Conservation (phyloP, 2,113 vertebrate genomes). For the Centropus bengalensis region DNA sequence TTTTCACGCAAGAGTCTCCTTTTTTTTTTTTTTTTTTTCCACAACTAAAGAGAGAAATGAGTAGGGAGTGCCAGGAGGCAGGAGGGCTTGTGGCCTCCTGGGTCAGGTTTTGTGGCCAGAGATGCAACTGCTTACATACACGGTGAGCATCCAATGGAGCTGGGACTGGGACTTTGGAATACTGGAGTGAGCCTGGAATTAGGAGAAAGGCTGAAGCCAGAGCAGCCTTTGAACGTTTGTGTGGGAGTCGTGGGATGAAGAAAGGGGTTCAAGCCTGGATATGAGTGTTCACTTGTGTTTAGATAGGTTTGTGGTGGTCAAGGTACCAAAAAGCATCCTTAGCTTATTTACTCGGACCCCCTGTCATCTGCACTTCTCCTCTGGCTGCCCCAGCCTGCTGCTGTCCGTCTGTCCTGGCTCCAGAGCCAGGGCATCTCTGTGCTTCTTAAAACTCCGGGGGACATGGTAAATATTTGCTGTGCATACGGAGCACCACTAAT, state of each 20-base stretch:
- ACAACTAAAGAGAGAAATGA: background rate
- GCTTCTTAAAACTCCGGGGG: background rate
- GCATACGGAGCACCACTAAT: background rate
- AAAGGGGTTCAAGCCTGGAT: background rate
- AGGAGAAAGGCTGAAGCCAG: background rate
- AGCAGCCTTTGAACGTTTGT: background rate
- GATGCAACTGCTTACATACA: rapidly evolving
- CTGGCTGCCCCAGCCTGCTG: rapidly evolving
- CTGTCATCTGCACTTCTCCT: background rate
- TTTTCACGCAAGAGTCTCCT: background rate
- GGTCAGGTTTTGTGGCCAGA: background rate
- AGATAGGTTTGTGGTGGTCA: background rate
- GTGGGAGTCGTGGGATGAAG: background rate
- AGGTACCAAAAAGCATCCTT: background rate
- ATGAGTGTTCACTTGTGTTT: background rate
- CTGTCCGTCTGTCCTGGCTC: background rate
- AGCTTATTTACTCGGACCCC: background rate
- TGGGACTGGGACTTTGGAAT: background rate
- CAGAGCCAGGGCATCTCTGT: background rate
- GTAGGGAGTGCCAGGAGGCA: background rate
- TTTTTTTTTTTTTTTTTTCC: no score
- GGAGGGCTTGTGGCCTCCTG: background rate
- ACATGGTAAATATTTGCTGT: background rate
- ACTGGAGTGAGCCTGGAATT: background rate
- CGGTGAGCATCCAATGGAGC: background rate